Evolutionary conservation across 2,113 vertebrate species (phyloP), one percentile per base, ranked within the genome.

Genomic region (Orthonyx spaldingii): DNA sequence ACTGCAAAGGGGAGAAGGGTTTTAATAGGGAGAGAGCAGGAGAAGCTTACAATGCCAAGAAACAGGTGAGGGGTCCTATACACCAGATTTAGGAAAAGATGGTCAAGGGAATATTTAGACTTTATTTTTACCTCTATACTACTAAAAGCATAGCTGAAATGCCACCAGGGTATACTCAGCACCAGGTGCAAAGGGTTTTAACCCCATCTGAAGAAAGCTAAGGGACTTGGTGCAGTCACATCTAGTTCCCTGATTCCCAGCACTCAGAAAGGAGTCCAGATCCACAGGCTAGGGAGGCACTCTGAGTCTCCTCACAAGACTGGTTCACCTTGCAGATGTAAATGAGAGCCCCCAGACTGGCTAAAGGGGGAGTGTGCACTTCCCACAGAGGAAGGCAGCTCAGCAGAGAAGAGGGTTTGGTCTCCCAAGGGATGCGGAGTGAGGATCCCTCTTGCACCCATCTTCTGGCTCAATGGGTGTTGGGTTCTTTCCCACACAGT

Each of bases 351-450:
- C 16, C 7, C 10, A 53, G 49, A 49, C 19, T 41, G 32, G 32
- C 37, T 12, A 49, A 72, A 87, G 20, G 23, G 15, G 17, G 49
- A 53, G 1, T 1, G 7, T 56, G 11, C 37, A 7, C 39, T 74
- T 78, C 46, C 23, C 60, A 82, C 21, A 4, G 3, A 42, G 30
- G 32, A 82, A 82, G 26, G 50, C 41, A 96, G 65, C 41, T 85
- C 44, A 60, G 70, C 49, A 61, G 37, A 82, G 70, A 42, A 69
- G n/a, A 15, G 16, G 13, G 4, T 35, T n/a, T 53, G 46, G 39
- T 11, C 9, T 87, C 44, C 63, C 50, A 35, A 21, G 13, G 30
- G 6, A 47, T 11, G 1, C 0, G 1, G 15, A 56, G 18, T 24
- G 22, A 84, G 11, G 11, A 77, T 78, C 30, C 16, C 16, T 75